Percentiles rank a stretch among this genome's conserved stretches.
phyloP scores from a whole-genome alignment of 2,888 invertebrate genomes.

The Diabrotica balteata region DNA sequence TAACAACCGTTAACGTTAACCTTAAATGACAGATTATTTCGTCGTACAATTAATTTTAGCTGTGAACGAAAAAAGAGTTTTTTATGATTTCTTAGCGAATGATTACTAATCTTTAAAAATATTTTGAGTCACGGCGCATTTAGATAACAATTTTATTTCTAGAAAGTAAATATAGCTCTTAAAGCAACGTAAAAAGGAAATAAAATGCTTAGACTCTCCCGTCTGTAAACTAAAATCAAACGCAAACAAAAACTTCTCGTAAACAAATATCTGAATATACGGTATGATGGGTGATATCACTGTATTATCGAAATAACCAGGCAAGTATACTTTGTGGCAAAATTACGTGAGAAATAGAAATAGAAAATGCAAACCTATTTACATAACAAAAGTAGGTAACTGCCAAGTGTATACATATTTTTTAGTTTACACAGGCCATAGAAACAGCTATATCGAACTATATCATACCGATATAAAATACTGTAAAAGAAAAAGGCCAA shows the following conservation, averaged over 20 bases:
- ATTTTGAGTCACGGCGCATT: background rate
- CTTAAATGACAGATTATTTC: too few relatives aligned
- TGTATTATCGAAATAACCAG: constrained; percentile 9
- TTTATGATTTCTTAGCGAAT: too few relatives aligned
- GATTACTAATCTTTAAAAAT: background rate
- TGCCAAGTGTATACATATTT: constrained; percentile 16
- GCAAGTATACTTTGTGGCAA: background rate
- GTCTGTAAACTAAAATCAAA: constrained; percentile 1
- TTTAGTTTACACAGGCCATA: background rate
- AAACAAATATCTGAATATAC: background rate
- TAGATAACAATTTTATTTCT: background rate
- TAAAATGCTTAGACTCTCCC: background rate
- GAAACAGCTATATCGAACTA: background rate
- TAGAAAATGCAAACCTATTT: constrained; percentile 21
- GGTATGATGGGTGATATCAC: background rate
- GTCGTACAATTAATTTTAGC: too few relatives aligned
- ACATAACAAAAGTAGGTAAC: constrained; percentile 25
- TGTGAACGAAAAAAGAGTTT: too few relatives aligned
- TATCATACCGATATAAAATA: background rate
- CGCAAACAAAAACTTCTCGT: background rate
- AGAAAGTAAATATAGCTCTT: background rate
- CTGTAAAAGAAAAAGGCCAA: constrained; percentile 12
- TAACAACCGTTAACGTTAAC: too few relatives aligned
- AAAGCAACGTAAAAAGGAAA: background rate
- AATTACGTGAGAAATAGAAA: constrained; percentile 16